These are phyloP conservation scores for Leptinotarsa undecemlineata DNA, from an alignment of 1,140 invertebrate species.

Conservation along the genomic window DNA sequence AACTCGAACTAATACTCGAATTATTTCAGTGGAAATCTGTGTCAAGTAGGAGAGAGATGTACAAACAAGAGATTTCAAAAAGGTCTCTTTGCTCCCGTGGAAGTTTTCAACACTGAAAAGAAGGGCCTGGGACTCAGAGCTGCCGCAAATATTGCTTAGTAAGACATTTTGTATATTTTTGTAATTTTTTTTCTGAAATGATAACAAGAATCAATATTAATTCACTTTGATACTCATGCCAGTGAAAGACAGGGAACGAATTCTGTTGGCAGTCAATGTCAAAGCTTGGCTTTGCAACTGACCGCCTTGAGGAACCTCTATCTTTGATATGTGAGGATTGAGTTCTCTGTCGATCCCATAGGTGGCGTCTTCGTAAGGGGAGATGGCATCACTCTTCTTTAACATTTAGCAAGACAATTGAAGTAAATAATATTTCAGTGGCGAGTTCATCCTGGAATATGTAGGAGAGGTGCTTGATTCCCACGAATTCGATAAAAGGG, in stretches of 20 bases:
- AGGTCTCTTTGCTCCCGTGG: constrained; percentile 79
- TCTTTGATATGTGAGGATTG: no score
- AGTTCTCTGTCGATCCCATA: no score
- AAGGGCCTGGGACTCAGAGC: constrained; percentile 95
- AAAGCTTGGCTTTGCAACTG: no score
- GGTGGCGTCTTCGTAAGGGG: no score
- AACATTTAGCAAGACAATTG: no score
- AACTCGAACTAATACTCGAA: background rate
- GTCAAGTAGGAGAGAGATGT: constrained; percentile 84
- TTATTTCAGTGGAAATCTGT: constrained; percentile 79
- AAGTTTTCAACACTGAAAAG: constrained; percentile 88
- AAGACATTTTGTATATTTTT: constrained; percentile 54
- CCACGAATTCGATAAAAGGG: constrained; percentile 85
- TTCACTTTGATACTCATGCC: no score
- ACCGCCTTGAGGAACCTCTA: no score
- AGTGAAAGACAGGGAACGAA: no score
- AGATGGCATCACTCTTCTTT: background rate
- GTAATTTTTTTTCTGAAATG: no score
- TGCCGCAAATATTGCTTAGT: constrained; percentile 71
- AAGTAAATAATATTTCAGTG: constrained; percentile 62
- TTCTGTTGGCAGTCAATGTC: background rate
- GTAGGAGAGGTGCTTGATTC: constrained; percentile 95
- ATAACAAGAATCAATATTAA: no score
- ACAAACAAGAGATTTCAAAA: constrained; percentile 94
- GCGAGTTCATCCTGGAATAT: constrained; percentile 97